phyloP scores from a whole-genome alignment of 2,113 vertebrate species.

The Calonectris borealis region DNA sequence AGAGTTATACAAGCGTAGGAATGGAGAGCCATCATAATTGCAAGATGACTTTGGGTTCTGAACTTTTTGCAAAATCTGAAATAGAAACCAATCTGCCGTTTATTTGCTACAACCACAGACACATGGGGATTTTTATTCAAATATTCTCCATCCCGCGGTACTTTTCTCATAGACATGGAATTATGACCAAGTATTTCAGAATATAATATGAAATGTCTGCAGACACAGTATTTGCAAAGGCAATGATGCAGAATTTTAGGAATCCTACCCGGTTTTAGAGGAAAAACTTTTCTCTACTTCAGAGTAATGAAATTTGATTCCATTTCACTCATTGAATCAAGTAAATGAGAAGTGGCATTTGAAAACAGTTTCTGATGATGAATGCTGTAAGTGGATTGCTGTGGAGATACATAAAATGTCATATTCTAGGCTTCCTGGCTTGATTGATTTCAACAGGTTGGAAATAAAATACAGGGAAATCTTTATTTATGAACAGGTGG shows the following conservation, averaged over 20 bases:
- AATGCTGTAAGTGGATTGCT: constrained; percentile 26
- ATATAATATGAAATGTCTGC: not conserved
- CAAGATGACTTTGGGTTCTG: not conserved
- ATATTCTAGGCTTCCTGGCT: constrained; percentile 31
- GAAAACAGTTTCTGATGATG: constrained; percentile 53
- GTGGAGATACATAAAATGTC: constrained; percentile 45
- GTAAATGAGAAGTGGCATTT: constrained; percentile 53
- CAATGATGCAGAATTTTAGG: not conserved
- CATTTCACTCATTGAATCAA: constrained; percentile 36
- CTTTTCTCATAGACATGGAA: not conserved
- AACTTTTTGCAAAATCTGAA: not conserved
- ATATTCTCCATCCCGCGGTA: not conserved
- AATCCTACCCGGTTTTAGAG: not conserved
- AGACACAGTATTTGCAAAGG: not conserved
- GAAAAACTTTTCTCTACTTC: constrained; percentile 32
- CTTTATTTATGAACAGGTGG: constrained; percentile 44
- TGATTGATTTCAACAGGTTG: constrained; percentile 56
- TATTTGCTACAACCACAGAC: not conserved
- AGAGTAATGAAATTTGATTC: constrained; percentile 30
- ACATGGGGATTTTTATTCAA: not conserved
- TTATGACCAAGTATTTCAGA: not conserved
- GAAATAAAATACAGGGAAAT: constrained; percentile 52
- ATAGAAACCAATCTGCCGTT: not conserved
- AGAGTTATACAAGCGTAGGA: not conserved
- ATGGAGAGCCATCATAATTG: not conserved